Conservation (phyloP, 2,797 vertebrate species). For the Hozukius guyotensis region DNA sequence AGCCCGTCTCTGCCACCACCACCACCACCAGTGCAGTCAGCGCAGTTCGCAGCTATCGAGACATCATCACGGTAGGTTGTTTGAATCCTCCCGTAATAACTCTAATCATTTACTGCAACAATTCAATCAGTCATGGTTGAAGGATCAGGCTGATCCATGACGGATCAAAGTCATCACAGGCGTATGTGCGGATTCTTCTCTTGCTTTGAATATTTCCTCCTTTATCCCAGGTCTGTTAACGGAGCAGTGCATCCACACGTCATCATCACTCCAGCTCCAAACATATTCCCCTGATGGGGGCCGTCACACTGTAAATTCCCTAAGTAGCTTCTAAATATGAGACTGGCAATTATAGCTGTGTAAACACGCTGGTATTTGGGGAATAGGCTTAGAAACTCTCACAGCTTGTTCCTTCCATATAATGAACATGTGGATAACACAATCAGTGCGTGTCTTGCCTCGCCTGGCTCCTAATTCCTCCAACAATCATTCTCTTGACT, state of each 20-base stretch:
- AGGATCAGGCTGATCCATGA: background rate
- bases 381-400: conserved; percentile 23
- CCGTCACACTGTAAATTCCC: conserved; percentile 29
- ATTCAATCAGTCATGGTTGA: background rate
- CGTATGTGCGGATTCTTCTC: background rate
- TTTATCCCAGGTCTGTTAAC: background rate
- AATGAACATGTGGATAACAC: conserved; percentile 20
- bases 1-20: conserved; percentile 10
- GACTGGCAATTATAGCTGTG: conserved; percentile 33
- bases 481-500: conserved; percentile 33
- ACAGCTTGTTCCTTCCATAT: conserved; percentile 12
- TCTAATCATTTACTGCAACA: background rate
- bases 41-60: conserved; percentile 85
- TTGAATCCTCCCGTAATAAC: background rate
- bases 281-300: conserved; percentile 7
- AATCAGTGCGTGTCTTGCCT: background rate
- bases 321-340: conserved; percentile 28
- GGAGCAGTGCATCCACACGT: background rate
- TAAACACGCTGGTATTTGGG: conserved; percentile 55
- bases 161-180: background rate
- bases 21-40: conserved; percentile 58
- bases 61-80: conserved; percentile 88
- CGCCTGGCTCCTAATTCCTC: conserved; percentile 3
- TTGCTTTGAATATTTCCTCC: background rate
- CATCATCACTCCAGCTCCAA: conserved; percentile 7